Percentiles rank a stretch among this genome's conserved stretches.
Conservation (phyloP, 2,113 vertebrate species). For the Labrus mixtus region DNA sequence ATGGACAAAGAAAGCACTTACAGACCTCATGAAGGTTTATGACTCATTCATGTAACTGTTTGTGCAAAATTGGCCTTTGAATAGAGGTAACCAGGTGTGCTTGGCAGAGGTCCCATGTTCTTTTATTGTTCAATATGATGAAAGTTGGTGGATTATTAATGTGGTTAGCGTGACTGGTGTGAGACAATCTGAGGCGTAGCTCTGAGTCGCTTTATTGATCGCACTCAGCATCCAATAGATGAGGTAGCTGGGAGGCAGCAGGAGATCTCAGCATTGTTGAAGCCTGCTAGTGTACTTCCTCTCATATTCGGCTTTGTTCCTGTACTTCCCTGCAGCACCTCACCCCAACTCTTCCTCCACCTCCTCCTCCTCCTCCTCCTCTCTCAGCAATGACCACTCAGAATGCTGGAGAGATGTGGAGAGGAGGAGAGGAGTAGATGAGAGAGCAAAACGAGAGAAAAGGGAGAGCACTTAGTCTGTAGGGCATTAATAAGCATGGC, state of each 20-base stretch:
- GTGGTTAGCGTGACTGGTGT: conserved; percentile 26
- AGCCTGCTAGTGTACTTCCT: conserved; percentile 56
- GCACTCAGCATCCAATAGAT: conserved; percentile 61
- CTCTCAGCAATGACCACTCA: conserved; percentile 64
- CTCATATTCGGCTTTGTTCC: conserved; percentile 52
- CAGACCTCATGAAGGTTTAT: conserved; percentile 18
- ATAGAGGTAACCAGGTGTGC: conserved; percentile 41
- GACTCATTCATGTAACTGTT: conserved; percentile 20
- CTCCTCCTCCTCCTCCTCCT: conserved; percentile 36
- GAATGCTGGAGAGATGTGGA: conserved; percentile 47
- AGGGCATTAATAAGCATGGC: conserved; percentile 82
- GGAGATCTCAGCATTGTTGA: conserved; percentile 42
- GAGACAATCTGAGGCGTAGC: conserved; percentile 36
- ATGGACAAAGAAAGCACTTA: conserved; percentile 31
- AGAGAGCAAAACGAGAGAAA: conserved; percentile 62
- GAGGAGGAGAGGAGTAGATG: conserved; percentile 45
- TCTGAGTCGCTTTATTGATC: conserved; percentile 66
- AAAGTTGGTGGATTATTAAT: conserved; percentile 37
- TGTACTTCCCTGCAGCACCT: conserved; percentile 36
- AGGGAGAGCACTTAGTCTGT: conserved; percentile 72
- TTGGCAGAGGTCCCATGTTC: conserved; percentile 3
- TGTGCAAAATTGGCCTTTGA: conserved; percentile 32
- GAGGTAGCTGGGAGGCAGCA: conserved; percentile 64
- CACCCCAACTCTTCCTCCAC: conserved; percentile 18
- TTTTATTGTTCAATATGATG: conserved; percentile 23